Evolutionary conservation across 30 jellyfish, hydroid and myxozoan genomes (phyloP).

Genomic region (Hydractinia echinata): DNA sequence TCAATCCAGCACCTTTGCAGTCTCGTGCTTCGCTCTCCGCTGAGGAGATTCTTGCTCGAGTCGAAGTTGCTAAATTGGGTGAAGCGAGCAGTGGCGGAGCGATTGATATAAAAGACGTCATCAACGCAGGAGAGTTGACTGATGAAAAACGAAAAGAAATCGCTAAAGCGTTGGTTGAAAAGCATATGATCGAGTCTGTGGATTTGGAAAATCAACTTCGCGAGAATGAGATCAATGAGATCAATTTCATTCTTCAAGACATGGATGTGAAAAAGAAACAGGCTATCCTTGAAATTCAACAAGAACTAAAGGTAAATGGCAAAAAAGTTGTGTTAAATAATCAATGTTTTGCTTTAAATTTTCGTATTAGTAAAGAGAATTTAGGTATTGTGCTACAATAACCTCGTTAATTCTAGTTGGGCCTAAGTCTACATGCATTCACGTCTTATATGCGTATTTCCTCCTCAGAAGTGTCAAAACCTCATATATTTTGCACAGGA

Average conservation of each 20-base stretch:
- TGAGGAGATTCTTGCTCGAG: slow-evolving; percentile 61
- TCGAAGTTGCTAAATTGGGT: slow-evolving; percentile 74
- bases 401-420: too few relatives aligned
- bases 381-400: too few relatives aligned
- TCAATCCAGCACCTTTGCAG: neutral
- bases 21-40: slow-evolving; percentile 48
- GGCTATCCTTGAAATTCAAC: slow-evolving; percentile 38
- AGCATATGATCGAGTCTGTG: slow-evolving; percentile 75
- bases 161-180: slow-evolving; percentile 58
- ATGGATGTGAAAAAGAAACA: slow-evolving; percentile 52
- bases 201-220: slow-evolving; percentile 62
- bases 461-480: too few relatives aligned
- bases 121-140: slow-evolving; percentile 76
- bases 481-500: slow-evolving; percentile 3
- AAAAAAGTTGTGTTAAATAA: too few relatives aligned
- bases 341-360: neutral
- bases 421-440: too few relatives aligned
- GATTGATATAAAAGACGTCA: slow-evolving; percentile 60
- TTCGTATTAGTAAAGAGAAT: too few relatives aligned
- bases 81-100: slow-evolving; percentile 55
- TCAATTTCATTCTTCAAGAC: slow-evolving; percentile 56
- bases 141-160: slow-evolving; percentile 80
- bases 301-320: slow-evolving; percentile 41
- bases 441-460: too few relatives aligned
- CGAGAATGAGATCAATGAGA: slow-evolving; percentile 62